phyloP scores from a whole-genome alignment of 2,797 vertebrate species.

The Squalus acanthias region DNA sequence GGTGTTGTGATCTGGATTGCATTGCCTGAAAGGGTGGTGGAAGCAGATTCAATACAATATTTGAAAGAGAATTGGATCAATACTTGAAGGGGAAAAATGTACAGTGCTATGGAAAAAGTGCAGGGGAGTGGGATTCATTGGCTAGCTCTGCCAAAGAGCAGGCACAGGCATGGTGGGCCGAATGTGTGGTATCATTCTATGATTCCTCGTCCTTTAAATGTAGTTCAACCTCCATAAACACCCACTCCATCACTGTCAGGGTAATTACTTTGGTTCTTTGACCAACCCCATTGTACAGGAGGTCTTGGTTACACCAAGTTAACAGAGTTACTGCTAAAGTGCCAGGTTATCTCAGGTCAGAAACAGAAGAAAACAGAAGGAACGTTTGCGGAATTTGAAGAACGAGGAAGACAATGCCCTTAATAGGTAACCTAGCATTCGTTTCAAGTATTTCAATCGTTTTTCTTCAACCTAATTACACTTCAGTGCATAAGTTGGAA shows the following conservation, averaged over 20 bases:
- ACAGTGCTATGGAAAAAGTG: no score
- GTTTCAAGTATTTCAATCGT: neutral
- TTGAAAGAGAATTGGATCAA: no score
- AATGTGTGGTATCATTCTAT: neutral
- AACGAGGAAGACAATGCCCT: neutral
- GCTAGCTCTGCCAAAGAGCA: neutral
- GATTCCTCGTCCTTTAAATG: no score
- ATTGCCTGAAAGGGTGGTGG: no score
- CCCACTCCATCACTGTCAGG: neutral
- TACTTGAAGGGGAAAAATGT: no score
- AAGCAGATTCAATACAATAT: no score
- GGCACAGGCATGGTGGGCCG: neutral
- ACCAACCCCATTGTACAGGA: neutral
- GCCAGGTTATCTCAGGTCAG: neutral
- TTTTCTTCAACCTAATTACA: neutral
- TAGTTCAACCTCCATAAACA: neutral
- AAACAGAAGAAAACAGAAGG: neutral
- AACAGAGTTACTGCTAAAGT: neutral
- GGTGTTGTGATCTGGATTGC: no score
- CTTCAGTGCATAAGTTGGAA: neutral
- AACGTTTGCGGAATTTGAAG: neutral
- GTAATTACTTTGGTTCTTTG: neutral
- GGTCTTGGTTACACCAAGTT: neutral
- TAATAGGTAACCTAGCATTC: neutral
- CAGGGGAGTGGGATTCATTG: no score